A percentile compares a stretch with the other conserved stretches of the same genome.
Evolutionary conservation across 2,888 invertebrate species (phyloP).

Genomic region (Phytoseiulus persimilis): DNA sequence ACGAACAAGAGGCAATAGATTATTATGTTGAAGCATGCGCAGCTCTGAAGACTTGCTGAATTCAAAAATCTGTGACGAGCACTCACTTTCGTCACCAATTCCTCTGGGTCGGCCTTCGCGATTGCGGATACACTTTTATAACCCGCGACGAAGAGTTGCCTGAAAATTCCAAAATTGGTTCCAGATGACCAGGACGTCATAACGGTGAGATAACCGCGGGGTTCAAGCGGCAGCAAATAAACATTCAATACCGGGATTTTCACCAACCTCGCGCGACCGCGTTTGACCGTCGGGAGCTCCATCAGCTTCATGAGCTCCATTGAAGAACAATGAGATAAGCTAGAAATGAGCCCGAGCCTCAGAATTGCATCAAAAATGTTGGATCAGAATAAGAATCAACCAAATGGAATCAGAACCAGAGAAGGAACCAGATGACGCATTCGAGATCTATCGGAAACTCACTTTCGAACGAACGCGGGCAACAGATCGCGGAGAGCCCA

Average conservation of each 20-base stretch:
- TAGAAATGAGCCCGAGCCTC: not conserved
- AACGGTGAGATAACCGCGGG: too few species aligned
- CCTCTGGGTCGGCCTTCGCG: slow-evolving; percentile 62
- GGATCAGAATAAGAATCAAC: too few species aligned
- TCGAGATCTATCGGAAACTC: not conserved
- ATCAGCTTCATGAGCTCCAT: slow-evolving; percentile 70
- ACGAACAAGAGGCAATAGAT: too few species aligned
- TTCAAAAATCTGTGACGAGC: too few species aligned
- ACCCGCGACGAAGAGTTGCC: slow-evolving; percentile 72
- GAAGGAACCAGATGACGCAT: not conserved
- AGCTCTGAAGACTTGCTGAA: too few species aligned
- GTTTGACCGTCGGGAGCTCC: slow-evolving; percentile 78
- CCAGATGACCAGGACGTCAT: not conserved
- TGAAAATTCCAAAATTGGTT: slow-evolving; percentile 60
- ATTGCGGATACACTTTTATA: slow-evolving; percentile 67
- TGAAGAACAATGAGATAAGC: slow-evolving; percentile 63
- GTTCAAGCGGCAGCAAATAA: too few species aligned
- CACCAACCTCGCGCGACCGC: slow-evolving; percentile 48
- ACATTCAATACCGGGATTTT: too few species aligned
- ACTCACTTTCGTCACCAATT: slow-evolving; percentile 58
- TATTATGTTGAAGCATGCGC: too few species aligned
- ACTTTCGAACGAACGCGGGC: slow-evolving; percentile 61
- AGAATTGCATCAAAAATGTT: not conserved
- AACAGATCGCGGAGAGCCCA: slow-evolving; percentile 74
- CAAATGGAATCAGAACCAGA: too few species aligned